phyloP scores from a whole-genome alignment of 2,113 vertebrate species.

The Rhea pennata region DNA sequence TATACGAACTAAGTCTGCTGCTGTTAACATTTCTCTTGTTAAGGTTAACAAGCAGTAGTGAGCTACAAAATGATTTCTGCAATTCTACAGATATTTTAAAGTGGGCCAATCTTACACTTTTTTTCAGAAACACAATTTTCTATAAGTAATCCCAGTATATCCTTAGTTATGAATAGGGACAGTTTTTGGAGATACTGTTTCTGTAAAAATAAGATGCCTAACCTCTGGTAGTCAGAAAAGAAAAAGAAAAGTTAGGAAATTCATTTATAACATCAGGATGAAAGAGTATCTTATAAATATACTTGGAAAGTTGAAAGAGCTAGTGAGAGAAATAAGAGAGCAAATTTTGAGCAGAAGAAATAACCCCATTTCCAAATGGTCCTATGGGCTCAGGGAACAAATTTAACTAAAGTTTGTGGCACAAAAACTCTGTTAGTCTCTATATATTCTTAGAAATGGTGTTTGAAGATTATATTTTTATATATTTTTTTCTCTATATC shows the following conservation, averaged over 20 bases:
- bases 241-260: background rate
- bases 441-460: background rate
- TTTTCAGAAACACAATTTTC: background rate
- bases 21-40: background rate
- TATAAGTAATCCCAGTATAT: background rate
- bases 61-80: background rate
- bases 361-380: background rate
- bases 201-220: fast-evolving
- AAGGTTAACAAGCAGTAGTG: background rate
- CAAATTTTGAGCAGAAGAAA: background rate
- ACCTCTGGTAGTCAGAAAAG: background rate
- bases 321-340: background rate
- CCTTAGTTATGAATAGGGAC: background rate
- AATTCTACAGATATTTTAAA: background rate
- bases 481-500: background rate
- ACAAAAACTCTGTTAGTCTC: background rate
- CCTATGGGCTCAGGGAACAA: background rate
- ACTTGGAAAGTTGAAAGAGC: background rate
- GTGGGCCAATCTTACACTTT: background rate
- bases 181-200: background rate
- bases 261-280: background rate
- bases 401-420: background rate
- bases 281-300: background rate
- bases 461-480: background rate
- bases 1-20: background rate